Base-by-base conservation (phyloP, 2,888 invertebrate genomes). In the Catocala fraxini region DNA sequence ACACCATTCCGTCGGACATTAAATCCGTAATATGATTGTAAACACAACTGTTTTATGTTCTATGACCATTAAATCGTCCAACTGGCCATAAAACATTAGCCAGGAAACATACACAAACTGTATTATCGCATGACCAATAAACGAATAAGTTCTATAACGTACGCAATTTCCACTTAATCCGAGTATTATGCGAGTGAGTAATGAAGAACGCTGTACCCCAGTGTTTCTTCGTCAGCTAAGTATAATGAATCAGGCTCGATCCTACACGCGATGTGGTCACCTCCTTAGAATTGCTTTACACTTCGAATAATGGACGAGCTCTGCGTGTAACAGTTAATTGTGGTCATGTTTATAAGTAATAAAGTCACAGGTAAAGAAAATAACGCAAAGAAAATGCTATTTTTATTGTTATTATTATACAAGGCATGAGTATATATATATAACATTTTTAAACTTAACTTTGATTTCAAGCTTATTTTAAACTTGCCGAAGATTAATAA, bases 241-340 rank as follows among this genome's bases (percentile, higher is more conserved):
- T 56, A 56, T 58, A 68, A 74, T 80, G 71, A 74, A 63, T 80
- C 76, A 71, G 51, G 34, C 46, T 56, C 63, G 56, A 51, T 11
- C 63, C 35, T 15, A 56, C 79, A 79, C 81, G 81, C 79, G 68
- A 80, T 63, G 80, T 66, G 68, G 69, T 63, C 43, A 54, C 54
- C 56, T 65, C 66, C 63, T 58, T 65, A 63, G 52, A 51, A 67
- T 56, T 63, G 56, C 57, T 67, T 68, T 39, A 61, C 65, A 59
- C 48, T 52, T 59, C 48, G 35, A 53, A 10, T n/a, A 25, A 43
- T 9, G 10, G n/a, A 11, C 35, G 35, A 25, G 35, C 35, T 39
- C 3, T 39, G 35, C 6, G 35, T 39, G 35, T 39, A 9, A 39
- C 9, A 39, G 6, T 2, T 39, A 39, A 39, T 39, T 7, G 35